Evolutionary conservation across 2,888 invertebrate genomes (phyloP).

Genomic region (Dryomyza anilis): DNA sequence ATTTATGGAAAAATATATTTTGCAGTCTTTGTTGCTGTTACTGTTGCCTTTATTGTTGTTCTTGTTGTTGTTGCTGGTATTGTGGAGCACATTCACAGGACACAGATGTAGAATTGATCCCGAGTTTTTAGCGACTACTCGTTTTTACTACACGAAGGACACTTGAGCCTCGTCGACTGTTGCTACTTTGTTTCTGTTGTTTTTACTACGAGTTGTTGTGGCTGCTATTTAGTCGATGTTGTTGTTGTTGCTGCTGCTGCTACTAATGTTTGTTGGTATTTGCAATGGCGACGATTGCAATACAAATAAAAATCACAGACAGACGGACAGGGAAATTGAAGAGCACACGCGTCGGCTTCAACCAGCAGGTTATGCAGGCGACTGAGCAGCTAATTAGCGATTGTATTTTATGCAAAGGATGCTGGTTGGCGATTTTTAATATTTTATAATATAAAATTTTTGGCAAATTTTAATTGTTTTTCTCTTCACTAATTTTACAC

Average conservation of each 20-base stretch:
- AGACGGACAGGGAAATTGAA: background rate
- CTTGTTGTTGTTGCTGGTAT: background rate
- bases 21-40: constrained; percentile 19
- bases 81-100: background rate
- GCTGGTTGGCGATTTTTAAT: too few species aligned
- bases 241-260: background rate
- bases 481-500: too few species aligned
- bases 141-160: background rate
- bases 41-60: constrained; percentile 4
- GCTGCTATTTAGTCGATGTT: constrained; percentile 21
- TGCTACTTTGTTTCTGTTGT: constrained; percentile 20
- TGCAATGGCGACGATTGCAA: background rate
- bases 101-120: background rate
- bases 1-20: background rate
- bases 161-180: constrained; percentile 8
- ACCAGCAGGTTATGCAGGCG: background rate
- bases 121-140: background rate
- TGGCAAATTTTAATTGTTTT: too few species aligned
- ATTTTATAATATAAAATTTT: too few species aligned
- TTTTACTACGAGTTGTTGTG: constrained; percentile 17
- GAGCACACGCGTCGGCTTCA: background rate
- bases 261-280: too few species aligned
- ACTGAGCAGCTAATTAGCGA: too few species aligned
- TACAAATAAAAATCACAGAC: constrained; percentile 12
- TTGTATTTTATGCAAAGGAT: too few species aligned